Conservation (phyloP, 2,113 vertebrate genomes). For the Aldabrachelys gigantea region DNA sequence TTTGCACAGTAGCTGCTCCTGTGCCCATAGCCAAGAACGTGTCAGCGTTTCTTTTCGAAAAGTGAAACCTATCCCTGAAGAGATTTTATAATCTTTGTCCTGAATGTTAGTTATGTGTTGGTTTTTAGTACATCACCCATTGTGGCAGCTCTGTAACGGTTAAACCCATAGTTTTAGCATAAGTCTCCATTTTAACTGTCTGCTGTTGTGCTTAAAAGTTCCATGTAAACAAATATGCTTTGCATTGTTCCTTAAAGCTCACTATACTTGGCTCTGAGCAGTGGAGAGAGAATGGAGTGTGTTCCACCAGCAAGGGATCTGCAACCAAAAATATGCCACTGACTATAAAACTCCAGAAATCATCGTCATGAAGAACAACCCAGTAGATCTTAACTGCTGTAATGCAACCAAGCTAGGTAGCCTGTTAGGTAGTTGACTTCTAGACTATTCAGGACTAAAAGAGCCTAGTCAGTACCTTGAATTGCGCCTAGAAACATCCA, state of each 20-base stretch:
- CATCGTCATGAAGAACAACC: background rate
- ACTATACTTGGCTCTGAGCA: background rate
- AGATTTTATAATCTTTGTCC: background rate
- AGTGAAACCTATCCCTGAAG: background rate
- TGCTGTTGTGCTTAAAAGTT: background rate
- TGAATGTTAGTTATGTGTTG: background rate
- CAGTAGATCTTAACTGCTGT: background rate
- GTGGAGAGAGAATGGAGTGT: background rate
- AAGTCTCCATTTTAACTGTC: background rate
- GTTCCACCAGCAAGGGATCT: background rate
- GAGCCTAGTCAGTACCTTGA: background rate
- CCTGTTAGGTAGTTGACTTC: background rate
- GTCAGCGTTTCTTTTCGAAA: background rate
- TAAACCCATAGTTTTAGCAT: background rate
- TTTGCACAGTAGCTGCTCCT: no score
- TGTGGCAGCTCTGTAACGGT: background rate
- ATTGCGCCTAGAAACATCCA: background rate
- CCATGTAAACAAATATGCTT: background rate
- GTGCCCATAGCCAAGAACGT: no score
- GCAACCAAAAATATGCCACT: background rate
- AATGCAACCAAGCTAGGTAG: background rate
- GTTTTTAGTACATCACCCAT: background rate
- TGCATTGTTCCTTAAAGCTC: background rate
- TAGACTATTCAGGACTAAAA: rapidly evolving
- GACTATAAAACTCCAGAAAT: background rate